Conservation (phyloP, 2,797 vertebrate genomes). For the Erpetoichthys calabaricus region DNA sequence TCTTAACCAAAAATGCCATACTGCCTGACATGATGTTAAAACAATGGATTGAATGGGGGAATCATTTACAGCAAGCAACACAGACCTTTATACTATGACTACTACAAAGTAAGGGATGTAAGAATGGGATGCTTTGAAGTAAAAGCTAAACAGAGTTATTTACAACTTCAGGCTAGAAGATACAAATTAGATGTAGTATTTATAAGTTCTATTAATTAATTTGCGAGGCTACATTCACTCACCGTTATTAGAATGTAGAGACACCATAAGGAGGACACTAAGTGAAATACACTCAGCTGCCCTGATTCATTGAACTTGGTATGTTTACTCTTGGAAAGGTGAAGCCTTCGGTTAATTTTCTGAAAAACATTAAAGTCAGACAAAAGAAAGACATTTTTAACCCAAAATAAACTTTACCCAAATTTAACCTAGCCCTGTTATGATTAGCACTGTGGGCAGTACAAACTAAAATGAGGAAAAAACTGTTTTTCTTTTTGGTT, state of each 20-base stretch:
- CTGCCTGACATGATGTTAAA: too few relatives aligned
- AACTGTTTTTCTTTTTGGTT: neutral
- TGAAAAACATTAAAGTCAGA: conserved; percentile 26
- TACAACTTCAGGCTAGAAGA: too few relatives aligned
- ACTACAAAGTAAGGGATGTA: too few relatives aligned
- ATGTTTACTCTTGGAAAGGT: conserved; percentile 95
- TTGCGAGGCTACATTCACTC: conserved; percentile 25
- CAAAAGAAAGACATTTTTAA: neutral
- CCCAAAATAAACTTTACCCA: neutral
- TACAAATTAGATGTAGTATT: too few relatives aligned
- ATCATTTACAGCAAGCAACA: too few relatives aligned
- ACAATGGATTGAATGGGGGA: too few relatives aligned
- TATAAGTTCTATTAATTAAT: too few relatives aligned
- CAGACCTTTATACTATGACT: too few relatives aligned
- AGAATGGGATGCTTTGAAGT: too few relatives aligned
- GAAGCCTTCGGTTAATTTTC: conserved; percentile 91
- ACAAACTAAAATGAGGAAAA: neutral
- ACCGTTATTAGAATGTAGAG: conserved; percentile 77
- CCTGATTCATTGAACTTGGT: conserved; percentile 93
- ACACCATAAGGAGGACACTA: conserved; percentile 81
- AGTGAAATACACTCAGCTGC: conserved; percentile 83
- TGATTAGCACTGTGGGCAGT: neutral
- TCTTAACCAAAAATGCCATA: too few relatives aligned
- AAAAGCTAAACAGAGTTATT: neutral
- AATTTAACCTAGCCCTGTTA: neutral